Conservation (phyloP, 2,888 invertebrate species). For the Amblyjoppa proteus region DNA sequence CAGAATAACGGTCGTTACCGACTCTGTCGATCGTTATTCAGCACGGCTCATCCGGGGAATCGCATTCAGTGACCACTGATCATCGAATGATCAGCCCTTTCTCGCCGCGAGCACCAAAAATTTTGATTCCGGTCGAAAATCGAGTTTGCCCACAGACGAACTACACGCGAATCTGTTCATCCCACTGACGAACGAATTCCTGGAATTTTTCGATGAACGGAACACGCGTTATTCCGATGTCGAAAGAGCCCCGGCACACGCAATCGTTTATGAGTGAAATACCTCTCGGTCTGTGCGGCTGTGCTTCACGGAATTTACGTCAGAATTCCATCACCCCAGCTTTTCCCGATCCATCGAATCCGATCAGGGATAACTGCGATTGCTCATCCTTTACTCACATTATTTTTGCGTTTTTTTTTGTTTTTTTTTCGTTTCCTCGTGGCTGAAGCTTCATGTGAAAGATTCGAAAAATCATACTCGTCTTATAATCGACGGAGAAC, state of each 20-base stretch:
- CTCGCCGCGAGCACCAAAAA: neutral
- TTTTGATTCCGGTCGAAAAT: neutral
- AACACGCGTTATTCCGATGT: constrained; percentile 36
- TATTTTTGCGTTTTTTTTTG: neutral
- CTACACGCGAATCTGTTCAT: constrained; percentile 3
- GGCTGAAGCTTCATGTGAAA: too few species aligned
- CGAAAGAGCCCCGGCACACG: constrained; percentile 5
- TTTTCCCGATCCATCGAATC: neutral
- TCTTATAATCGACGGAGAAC: too few species aligned
- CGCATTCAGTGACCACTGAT: neutral
- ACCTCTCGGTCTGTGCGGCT: constrained; percentile 43
- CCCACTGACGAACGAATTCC: constrained; percentile 22
- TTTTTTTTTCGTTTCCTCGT: too few species aligned
- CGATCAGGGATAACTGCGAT: neutral
- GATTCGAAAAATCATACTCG: too few species aligned
- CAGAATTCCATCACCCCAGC: constrained; percentile 40
- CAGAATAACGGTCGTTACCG: neutral
- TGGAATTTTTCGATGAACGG: constrained; percentile 23
- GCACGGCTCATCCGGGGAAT: neutral
- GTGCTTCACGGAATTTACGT: constrained; percentile 36
- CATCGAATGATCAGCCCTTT: neutral
- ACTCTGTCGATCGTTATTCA: too few species aligned
- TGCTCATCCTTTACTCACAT: neutral
- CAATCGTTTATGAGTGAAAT: constrained; percentile 52
- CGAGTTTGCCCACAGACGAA: neutral